Conservation (phyloP, 1,140 invertebrate genomes). For the Coptotermes formosanus region DNA sequence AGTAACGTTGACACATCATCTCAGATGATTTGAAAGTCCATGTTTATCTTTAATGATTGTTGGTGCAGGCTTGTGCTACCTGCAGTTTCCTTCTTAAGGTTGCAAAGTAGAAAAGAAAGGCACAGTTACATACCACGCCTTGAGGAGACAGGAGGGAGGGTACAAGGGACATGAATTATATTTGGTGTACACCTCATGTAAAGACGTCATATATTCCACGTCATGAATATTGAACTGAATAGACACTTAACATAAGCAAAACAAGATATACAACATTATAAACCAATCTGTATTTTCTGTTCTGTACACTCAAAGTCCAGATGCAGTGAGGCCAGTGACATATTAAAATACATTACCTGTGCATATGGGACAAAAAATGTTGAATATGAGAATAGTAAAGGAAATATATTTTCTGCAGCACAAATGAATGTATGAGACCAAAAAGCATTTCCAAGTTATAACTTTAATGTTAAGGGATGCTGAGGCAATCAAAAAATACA, state of each 20-base stretch:
- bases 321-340: neutral
- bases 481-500: neutral
- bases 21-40: no score
- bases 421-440: neutral
- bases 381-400: neutral
- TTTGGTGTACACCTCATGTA: neutral
- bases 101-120: no score
- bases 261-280: neutral
- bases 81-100: no score
- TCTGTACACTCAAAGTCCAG: neutral
- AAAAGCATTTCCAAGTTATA: neutral
- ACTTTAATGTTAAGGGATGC: neutral
- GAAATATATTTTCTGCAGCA: neutral
- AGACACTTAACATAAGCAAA: neutral
- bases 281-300: slow-evolving; percentile 7
- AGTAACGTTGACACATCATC: no score
- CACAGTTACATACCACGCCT: no score
- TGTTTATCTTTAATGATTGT: no score
- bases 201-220: neutral
- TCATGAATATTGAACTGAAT: neutral
- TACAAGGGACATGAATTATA: no score
- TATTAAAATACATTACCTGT: slow-evolving; percentile 9
- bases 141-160: no score
- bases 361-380: neutral
- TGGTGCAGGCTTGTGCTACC: no score